Evolutionary conservation across 2,888 invertebrate species (phyloP).

Genomic region (Orchesella flavescens): DNA sequence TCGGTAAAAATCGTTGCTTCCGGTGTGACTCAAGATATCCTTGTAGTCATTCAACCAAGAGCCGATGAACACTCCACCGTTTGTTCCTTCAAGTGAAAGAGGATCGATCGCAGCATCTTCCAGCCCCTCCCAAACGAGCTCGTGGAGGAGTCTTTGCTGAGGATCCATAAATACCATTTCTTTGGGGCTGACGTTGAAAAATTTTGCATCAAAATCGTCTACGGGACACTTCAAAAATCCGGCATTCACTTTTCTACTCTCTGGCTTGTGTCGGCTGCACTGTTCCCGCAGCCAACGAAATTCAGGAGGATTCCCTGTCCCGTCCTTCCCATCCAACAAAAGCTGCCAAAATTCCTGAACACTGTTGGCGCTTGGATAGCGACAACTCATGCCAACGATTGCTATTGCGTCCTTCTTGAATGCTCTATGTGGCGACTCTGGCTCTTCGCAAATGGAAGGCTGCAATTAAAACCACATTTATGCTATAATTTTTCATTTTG

Average conservation of each 20-base stretch:
- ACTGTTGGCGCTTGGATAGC: conserved; percentile 51
- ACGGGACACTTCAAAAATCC: conserved; percentile 36
- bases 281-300: conserved; percentile 26
- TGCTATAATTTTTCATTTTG: too few species aligned
- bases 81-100: neutral
- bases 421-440: too few species aligned
- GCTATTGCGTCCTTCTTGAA: conserved; percentile 31
- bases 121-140: conserved; percentile 14
- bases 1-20: neutral
- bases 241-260: conserved; percentile 1
- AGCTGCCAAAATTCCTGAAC: conserved; percentile 58
- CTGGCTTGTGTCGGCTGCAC: neutral
- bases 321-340: conserved; percentile 31
- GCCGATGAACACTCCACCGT: conserved; percentile 14
- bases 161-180: conserved; percentile 23
- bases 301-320: neutral
- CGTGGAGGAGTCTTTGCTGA: conserved; percentile 2
- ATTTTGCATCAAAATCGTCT: conserved; percentile 41
- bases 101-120: conserved; percentile 13
- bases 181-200: conserved; percentile 29
- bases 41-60: conserved; percentile 34
- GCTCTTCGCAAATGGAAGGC: too few species aligned
- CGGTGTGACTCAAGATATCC: neutral
- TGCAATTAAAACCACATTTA: too few species aligned
- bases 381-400: conserved; percentile 55